These are phyloP conservation scores for Tapera naevia DNA, from an alignment of 2,797 vertebrate species.

Conservation along the genomic window DNA sequence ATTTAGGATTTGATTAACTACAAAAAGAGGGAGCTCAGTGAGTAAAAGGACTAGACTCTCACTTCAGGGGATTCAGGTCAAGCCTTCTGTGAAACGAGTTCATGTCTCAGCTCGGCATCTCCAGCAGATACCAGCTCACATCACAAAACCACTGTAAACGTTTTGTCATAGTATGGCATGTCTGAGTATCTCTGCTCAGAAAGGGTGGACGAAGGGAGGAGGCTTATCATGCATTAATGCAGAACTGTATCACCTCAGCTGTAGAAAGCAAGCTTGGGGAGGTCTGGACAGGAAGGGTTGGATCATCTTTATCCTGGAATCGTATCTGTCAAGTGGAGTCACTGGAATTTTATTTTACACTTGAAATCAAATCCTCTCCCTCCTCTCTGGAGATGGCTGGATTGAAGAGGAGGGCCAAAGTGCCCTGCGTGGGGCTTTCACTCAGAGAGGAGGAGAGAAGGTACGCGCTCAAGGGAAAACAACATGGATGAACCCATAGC, in stretches of 20 bases:
- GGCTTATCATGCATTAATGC: background rate
- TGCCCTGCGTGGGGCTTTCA: background rate
- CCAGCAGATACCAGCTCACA: slow-evolving; percentile 70
- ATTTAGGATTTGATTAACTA: slow-evolving; percentile 80
- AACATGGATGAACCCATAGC: background rate
- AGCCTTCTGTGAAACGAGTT: slow-evolving; percentile 72
- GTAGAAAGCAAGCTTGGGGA: slow-evolving; percentile 4
- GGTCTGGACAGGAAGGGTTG: background rate
- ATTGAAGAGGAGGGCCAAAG: background rate
- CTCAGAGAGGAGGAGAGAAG: background rate
- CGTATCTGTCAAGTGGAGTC: background rate
- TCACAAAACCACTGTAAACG: slow-evolving; percentile 75
- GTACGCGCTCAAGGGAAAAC: background rate
- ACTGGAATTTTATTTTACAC: background rate
- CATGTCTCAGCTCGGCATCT: slow-evolving; percentile 70
- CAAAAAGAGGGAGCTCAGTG: slow-evolving; percentile 69
- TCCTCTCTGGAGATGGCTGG: background rate
- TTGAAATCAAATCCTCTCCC: background rate
- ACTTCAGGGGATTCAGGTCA: slow-evolving; percentile 80
- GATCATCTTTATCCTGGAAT: background rate
- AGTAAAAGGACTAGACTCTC: slow-evolving; percentile 68
- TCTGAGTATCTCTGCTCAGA: slow-evolving; percentile 36
- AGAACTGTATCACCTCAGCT: background rate
- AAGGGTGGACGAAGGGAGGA: background rate
- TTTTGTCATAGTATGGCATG: slow-evolving; percentile 65